A percentile compares a stretch with the other conserved stretches of the same genome.
Conservation (phyloP, 2,797 vertebrate species). For the Pteronotus mesoamericanus region DNA sequence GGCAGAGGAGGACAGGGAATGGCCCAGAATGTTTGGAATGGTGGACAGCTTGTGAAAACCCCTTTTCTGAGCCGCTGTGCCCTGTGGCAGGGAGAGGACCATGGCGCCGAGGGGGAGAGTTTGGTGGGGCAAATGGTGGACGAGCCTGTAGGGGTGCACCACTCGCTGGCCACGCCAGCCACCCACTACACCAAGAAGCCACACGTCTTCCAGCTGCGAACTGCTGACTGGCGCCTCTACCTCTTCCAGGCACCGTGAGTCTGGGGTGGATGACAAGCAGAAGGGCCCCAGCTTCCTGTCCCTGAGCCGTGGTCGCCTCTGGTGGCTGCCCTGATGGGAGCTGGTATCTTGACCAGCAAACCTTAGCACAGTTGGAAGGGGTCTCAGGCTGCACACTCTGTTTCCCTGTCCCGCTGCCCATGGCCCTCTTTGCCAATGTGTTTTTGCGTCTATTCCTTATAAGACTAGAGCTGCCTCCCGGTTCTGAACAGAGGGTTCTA, state of each 20-base stretch:
- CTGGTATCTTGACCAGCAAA: neutral
- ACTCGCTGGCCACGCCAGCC: conserved; percentile 89
- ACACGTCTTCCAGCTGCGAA: conserved; percentile 92
- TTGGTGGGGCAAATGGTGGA: conserved; percentile 79
- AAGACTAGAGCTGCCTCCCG: neutral
- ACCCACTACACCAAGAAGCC: conserved; percentile 92
- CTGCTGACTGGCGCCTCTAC: conserved; percentile 91
- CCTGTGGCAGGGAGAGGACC: conserved; percentile 62
- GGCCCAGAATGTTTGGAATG: neutral
- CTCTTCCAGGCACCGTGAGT: conserved; percentile 84
- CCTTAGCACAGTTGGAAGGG: neutral
- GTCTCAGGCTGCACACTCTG: neutral
- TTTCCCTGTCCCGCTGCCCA: rapidly evolving
- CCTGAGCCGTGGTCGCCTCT: neutral
- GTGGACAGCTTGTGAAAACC: too few relatives aligned
- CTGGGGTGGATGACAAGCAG: neutral
- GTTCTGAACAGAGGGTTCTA: neutral
- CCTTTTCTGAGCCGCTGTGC: neutral
- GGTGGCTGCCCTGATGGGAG: neutral
- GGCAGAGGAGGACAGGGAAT: too few relatives aligned
- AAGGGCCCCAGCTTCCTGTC: neutral
- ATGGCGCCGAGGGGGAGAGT: neutral
- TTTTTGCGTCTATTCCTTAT: neutral
- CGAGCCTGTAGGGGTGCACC: conserved; percentile 92
- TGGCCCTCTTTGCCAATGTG: too few relatives aligned